phyloP scores from a whole-genome alignment of 2,888 invertebrate species.

The Apodemia hepburni region DNA sequence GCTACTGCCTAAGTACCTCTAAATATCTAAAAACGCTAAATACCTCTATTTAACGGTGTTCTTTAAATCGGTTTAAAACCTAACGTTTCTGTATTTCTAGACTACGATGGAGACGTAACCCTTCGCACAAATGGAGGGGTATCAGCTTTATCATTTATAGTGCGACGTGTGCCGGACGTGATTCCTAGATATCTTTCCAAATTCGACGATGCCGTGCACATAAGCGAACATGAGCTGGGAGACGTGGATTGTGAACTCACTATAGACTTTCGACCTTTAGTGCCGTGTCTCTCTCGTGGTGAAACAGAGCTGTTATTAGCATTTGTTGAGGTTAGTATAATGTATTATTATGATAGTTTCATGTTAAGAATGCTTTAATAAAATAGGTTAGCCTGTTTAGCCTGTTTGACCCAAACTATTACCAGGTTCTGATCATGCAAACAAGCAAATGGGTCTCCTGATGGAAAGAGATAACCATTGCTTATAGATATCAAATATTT shows the following conservation, averaged over 20 bases:
- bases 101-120: conserved; percentile 91
- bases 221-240: conserved; percentile 91
- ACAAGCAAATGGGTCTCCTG: too few relatives aligned
- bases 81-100: conserved; percentile 44
- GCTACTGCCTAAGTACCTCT: too few relatives aligned
- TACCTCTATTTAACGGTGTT: too few relatives aligned
- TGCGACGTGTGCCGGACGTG: conserved; percentile 91
- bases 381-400: too few relatives aligned
- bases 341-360: background rate
- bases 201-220: conserved; percentile 87
- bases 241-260: conserved; percentile 92
- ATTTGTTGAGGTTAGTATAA: conserved; percentile 81
- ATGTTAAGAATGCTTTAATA: too few relatives aligned
- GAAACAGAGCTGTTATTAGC: conserved; percentile 86
- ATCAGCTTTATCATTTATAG: conserved; percentile 89
- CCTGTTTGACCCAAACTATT: too few relatives aligned
- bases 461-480: too few relatives aligned
- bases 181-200: conserved; percentile 85
- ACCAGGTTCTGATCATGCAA: too few relatives aligned
- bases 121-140: conserved; percentile 89
- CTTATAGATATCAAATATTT: too few relatives aligned
- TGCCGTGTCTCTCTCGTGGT: conserved; percentile 81
- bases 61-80: too few relatives aligned
- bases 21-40: too few relatives aligned
- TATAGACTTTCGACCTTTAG: conserved; percentile 78